Percentiles rank a stretch among this genome's conserved stretches.
Evolutionary conservation across 2,797 vertebrate species (phyloP).

Genomic region (Xiphorhynchus erythropygius): DNA sequence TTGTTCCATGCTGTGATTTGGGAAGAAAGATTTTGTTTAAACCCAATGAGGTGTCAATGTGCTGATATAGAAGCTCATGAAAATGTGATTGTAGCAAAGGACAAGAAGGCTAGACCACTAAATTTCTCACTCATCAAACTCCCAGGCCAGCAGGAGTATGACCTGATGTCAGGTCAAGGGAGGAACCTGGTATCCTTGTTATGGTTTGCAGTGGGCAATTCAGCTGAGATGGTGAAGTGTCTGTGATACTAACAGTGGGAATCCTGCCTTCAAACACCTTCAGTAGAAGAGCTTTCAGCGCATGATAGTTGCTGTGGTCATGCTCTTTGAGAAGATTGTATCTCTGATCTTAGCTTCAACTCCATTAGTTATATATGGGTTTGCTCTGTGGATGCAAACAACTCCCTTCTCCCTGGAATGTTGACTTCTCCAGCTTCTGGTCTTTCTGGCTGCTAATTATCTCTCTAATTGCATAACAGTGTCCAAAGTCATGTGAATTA

Average conservation of each 20-base stretch:
- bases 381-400: neutral
- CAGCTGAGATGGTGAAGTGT: neutral
- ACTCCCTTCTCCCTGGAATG: neutral
- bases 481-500: neutral
- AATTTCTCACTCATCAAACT: neutral
- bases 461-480: neutral
- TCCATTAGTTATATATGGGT: neutral
- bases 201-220: neutral
- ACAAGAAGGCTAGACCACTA: neutral
- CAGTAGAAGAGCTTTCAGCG: neutral
- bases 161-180: too few species aligned
- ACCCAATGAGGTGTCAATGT: neutral
- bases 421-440: neutral
- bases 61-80: neutral
- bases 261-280: neutral
- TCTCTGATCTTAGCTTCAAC: neutral
- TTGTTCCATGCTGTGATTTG: neutral
- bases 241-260: neutral
- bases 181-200: neutral
- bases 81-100: neutral
- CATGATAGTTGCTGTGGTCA: neutral
- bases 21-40: neutral
- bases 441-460: neutral
- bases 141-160: neutral
- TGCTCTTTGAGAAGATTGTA: neutral